Percentiles rank a stretch among this genome's conserved stretches.
These are phyloP conservation scores for Urechis unicinctus DNA, from an alignment of 2,888 invertebrate genomes.

Conservation along the genomic window DNA sequence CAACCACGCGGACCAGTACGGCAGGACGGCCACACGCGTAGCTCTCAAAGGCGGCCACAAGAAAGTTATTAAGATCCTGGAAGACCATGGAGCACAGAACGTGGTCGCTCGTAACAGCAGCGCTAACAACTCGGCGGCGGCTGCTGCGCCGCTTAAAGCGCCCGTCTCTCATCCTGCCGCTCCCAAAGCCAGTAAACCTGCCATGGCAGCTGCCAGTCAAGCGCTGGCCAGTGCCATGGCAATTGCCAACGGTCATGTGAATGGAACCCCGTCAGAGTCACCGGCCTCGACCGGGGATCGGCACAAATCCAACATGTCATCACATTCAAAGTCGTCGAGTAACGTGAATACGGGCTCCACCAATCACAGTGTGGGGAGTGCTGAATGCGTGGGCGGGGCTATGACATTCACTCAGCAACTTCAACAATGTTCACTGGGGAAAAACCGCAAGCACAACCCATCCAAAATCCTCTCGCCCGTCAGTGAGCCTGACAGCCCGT, in stretches of 20 bases:
- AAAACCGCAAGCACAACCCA: slow-evolving; percentile 63
- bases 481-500: slow-evolving; percentile 64
- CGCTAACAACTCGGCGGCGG: slow-evolving; percentile 1
- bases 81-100: slow-evolving; percentile 59
- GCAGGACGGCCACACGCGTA: slow-evolving; percentile 59
- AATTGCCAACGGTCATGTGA: slow-evolving; percentile 16
- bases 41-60: slow-evolving; percentile 80
- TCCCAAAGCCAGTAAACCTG: neutral
- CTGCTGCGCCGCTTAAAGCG: too few species aligned
- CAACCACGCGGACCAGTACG: slow-evolving; percentile 52
- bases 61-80: slow-evolving; percentile 60
- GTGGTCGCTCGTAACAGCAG: slow-evolving; percentile 7
- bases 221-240: slow-evolving; percentile 21
- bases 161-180: too few species aligned
- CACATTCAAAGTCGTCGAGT: slow-evolving; percentile 53
- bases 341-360: slow-evolving; percentile 65
- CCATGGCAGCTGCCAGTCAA: slow-evolving; percentile 10
- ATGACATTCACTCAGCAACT: slow-evolving; percentile 88
- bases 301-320: neutral
- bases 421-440: slow-evolving; percentile 57
- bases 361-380: slow-evolving; percentile 36
- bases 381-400: slow-evolving; percentile 17
- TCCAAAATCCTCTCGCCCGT: slow-evolving; percentile 57
- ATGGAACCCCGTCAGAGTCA: slow-evolving; percentile 10
- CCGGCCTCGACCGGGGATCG: neutral